These are phyloP conservation scores for Hemicordylus capensis DNA, from an alignment of 2,113 vertebrate species.

Conservation along the genomic window DNA sequence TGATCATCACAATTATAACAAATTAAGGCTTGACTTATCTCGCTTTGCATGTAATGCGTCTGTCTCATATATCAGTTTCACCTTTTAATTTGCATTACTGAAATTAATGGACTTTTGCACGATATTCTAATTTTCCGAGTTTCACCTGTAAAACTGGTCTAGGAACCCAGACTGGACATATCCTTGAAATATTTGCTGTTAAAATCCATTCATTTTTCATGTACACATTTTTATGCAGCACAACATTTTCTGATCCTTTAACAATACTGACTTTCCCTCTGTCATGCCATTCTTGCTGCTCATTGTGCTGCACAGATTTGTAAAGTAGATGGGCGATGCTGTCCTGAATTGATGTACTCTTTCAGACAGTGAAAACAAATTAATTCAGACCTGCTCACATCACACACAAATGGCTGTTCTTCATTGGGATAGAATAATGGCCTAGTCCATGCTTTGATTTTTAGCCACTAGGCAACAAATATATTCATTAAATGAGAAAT, in stretches of 20 bases:
- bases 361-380: constrained; percentile 26
- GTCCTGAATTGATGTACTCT: neutral
- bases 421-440: neutral
- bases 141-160: too few species aligned
- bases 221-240: neutral
- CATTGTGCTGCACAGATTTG: neutral
- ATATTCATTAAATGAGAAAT: constrained; percentile 19
- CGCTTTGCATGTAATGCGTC: too few species aligned
- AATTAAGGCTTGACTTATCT: too few species aligned
- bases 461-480: neutral
- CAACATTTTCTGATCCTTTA: neutral
- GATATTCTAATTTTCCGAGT: too few species aligned
- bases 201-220: neutral
- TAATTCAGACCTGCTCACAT: constrained; percentile 20
- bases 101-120: too few species aligned
- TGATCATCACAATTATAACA: too few species aligned
- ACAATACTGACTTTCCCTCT: neutral
- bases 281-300: neutral
- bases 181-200: too few species aligned
- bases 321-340: neutral
- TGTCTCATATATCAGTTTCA: too few species aligned
- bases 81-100: too few species aligned
- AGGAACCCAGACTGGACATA: too few species aligned
- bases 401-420: neutral
- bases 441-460: constrained; percentile 23